Base-by-base conservation (phyloP, 2,888 invertebrate species). In the Nymphalis c-album region DNA sequence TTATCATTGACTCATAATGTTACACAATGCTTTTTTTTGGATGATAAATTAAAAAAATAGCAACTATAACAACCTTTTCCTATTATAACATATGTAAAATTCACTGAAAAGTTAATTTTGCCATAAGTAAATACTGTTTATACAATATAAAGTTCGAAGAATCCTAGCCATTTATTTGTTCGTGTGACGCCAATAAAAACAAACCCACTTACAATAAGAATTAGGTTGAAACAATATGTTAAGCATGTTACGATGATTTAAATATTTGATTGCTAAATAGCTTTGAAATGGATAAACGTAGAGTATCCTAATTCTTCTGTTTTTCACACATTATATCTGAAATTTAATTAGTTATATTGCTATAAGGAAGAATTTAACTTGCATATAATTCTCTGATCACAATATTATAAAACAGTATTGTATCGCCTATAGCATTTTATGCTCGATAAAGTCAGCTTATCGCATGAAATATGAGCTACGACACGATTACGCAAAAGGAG, bases 221-320 rank as follows among this genome's bases (percentile, higher is more conserved):
- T 55, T 55, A 55, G 65, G 47, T 65, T 60, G 55, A 65, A 46
- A 47, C 55, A 65, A 65, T 60, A 55, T 60, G 35, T 48, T 60
- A 51, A 48, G 35, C 47, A 50, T 50, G 26, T 45, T 50, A 59
- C 58, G 50, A 26, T 47, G 18, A n/a, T 60, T 60, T n/a, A 40
- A 51, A 51, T 51, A 51, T 40, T 40, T 45, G 60, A 60, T 46
- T 51, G 51, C 60, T 45, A 53, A 60, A 60, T 48, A 31, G 53
- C n/a, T 46, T 48, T 59, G 45, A 60, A 64, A 60, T 53, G 60
- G 31, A 53, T 31, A 60, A 31, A 60, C 45, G 17, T 18, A 46
- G 46, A 50, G 48, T 60, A 26, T 50, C 45, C 45, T 26, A 7
- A 18, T 59, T 26, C 22, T 50, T 13, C 48, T 45, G 17, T 47